Percentiles rank a stretch among this genome's conserved stretches.
Conservation (phyloP, 2,113 vertebrate species). For the Microcebus lehilahytsara region DNA sequence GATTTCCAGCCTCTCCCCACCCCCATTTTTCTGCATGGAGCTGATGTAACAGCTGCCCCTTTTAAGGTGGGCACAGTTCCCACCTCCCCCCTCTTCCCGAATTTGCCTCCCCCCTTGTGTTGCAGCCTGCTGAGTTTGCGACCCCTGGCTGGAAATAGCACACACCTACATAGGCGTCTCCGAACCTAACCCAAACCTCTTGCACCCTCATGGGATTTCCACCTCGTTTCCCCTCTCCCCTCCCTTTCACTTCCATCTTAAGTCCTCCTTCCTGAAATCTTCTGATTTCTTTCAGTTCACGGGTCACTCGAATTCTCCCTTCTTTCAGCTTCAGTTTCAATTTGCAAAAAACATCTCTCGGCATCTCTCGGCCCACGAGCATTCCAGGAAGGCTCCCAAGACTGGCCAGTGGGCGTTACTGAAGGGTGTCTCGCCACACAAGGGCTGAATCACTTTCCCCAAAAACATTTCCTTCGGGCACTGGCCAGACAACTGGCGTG, state of each 20-base stretch:
- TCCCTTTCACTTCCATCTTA: not conserved
- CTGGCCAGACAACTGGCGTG: conserved; percentile 32
- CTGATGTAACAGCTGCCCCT: not conserved
- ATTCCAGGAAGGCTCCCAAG: conserved; percentile 32
- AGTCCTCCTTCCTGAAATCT: not conserved
- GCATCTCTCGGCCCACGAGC: not conserved
- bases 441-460: conserved; percentile 43
- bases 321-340: conserved; percentile 49
- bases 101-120: not conserved
- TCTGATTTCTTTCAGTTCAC: not conserved
- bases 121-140: conserved; percentile 50
- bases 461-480: not conserved
- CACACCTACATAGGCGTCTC: not conserved
- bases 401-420: not conserved
- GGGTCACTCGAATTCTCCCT: not conserved
- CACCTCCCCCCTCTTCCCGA: not conserved
- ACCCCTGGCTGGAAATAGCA: conserved; percentile 61
- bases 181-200: conserved; percentile 45
- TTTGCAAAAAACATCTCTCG: conserved; percentile 49
- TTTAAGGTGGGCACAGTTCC: not conserved
- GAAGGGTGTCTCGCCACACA: not conserved
- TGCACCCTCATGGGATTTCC: not conserved
- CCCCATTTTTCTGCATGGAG: not conserved
- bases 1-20: not conserved
- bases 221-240: not conserved